These are phyloP conservation scores for Gopherus evgoodei DNA, from an alignment of 2,113 vertebrate genomes.

Conservation along the genomic window DNA sequence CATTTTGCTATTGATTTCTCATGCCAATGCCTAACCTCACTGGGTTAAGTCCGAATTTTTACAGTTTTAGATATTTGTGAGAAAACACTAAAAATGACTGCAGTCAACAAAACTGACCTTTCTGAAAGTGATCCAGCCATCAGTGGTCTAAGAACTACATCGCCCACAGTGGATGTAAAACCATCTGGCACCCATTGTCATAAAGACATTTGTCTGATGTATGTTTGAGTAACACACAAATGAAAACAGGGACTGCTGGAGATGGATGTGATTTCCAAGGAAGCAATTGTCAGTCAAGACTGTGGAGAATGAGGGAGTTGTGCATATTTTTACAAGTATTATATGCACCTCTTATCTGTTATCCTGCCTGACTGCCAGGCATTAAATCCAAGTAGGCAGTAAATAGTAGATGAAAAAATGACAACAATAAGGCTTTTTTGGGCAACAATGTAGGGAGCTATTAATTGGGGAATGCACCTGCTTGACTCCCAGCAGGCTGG, in stretches of 20 bases:
- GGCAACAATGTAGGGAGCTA: slow-evolving; percentile 28
- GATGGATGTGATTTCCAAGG: neutral
- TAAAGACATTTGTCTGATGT: neutral
- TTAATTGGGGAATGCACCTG: neutral
- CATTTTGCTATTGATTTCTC: slow-evolving; percentile 28
- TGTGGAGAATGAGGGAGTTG: neutral
- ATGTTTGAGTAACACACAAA: neutral
- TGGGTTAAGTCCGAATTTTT: neutral
- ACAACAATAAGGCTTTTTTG: slow-evolving; percentile 7
- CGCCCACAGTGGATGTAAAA: neutral
- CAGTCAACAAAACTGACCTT: neutral
- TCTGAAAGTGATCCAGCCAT: neutral
- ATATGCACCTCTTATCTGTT: neutral
- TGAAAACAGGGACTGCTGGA: slow-evolving; percentile 4
- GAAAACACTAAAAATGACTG: slow-evolving; percentile 12
- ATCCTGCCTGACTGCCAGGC: neutral
- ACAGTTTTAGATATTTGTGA: neutral
- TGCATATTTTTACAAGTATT: neutral
- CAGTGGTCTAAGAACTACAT: neutral
- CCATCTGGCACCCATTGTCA: neutral
- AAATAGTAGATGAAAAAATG: slow-evolving; percentile 31
- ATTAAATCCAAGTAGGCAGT: neutral
- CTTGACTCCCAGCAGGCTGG: neutral
- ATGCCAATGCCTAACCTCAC: neutral
- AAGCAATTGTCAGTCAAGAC: neutral